Evolutionary conservation across 1,140 invertebrate species (phyloP), one percentile per base, ranked within the genome.

Genomic region (Drosophila virilis): DNA sequence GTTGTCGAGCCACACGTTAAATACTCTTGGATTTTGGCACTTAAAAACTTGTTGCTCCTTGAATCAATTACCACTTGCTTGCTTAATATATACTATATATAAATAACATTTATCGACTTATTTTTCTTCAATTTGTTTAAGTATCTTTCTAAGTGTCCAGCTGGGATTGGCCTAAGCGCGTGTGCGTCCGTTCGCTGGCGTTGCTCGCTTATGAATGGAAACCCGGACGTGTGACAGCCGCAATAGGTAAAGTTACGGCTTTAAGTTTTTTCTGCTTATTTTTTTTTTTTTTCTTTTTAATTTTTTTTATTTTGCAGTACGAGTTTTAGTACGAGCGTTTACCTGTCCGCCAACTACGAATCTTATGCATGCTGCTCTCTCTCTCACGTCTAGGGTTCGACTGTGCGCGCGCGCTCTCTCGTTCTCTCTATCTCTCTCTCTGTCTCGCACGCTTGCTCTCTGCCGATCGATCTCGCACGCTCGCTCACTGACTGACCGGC

Each of bases 131-230:
- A 62, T 33, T 28, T 66, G 13, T 62, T 51, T 5, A 35, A 42
- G 32, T 48, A 59, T 40, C 15, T 58, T 68, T 64, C 17, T 58
- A 58, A 17, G 46, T 61, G 2, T 66, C 45, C 59, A 73, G 55
- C 50, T 74, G 17, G 43, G 37, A 17, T 71, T 62, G 52, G 73
- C 8, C 55, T 60, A 75, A 80, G 62, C 76, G 69, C 72, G 79
- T 65, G 71, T 77, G 71, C 82, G 80, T 78, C 82, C 69, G 80
- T 76, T 91, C 82, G 82, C 76, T 78, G 79, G 79, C 85, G 77
- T 81, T 84, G 80, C 77, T 91, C 91, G 77, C 84, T 90, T 84
- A 77, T 90, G 81, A 92, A 92, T 92, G 74, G 80, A 91, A 78
- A 75, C 79, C 74, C 74, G 72, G 78, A 78, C 68, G 72, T 69